Base-by-base conservation (phyloP, 2,113 vertebrate species). In the Actinemys pallida region DNA sequence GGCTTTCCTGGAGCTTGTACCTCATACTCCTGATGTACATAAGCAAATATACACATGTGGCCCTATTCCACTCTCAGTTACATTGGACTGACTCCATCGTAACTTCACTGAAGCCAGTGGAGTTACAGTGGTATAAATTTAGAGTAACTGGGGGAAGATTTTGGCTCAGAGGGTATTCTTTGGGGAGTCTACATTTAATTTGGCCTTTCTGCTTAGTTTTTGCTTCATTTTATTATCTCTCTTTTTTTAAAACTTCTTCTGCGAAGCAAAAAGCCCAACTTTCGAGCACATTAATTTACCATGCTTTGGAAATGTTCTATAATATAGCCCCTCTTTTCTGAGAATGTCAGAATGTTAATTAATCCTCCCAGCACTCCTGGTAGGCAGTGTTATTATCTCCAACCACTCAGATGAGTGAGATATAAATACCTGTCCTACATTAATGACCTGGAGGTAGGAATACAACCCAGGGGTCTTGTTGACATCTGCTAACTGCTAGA, bases 41-140 rank as follows among this genome's bases (percentile, higher is more conserved):
- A 62, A 52, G 84, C 52, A 75, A 75, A 47, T 16, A 31, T 49
- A 29, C 25, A 42, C 19, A 0, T 0, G 0, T 0, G 0, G 76
- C 47, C 31, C 27, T 8, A 11, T 86, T 10, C 59, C 82, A n/a
- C 14, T 91, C 83, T 88, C 80, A 14, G 72, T 54, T 20, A 49
- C 10, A 2, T 47, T 4, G 13, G 1, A 1, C 76, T 72, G 0
- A 2, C 35, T 39, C 27, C 52, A 35, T 27, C 22, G 49, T 54
- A 45, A 9, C 29, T 88, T 50, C 1, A 25, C 25, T 6, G 22
- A 69, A 42, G 69, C 39, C 22, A 75, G 6, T 25, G 72, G 75
- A 47, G 25, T 78, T 78, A 45, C 39, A 27, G 39, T 85, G 47
- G 78, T 42, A 10, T 86, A 1, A 9, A 76, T 47, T 10, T 24